A percentile compares a stretch with the other conserved stretches of the same genome.
Conservation (phyloP, 2,113 vertebrate genomes). For the Cnemophilus loriae region DNA sequence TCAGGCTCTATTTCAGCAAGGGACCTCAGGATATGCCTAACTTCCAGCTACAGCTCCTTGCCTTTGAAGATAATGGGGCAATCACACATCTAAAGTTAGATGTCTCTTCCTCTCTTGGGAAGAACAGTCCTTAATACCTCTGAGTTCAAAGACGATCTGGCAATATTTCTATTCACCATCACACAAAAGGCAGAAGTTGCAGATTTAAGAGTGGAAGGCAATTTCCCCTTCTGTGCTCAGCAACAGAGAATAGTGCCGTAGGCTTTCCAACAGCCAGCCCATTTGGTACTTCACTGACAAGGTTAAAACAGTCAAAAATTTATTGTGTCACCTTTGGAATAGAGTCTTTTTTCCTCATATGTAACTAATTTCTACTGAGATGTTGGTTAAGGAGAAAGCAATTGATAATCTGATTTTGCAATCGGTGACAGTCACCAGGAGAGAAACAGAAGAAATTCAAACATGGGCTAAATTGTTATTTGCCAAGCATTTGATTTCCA, state of each 20-base stretch:
- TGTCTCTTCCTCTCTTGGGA: neutral
- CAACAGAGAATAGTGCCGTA: neutral
- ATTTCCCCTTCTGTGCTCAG: neutral
- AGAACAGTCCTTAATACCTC: neutral
- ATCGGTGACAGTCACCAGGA: neutral
- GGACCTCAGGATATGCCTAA: neutral
- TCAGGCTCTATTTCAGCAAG: neutral
- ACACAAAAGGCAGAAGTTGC: neutral
- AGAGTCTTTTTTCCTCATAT: neutral
- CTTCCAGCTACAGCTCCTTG: neutral
- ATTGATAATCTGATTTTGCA: neutral
- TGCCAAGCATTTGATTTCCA: neutral
- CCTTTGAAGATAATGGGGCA: neutral
- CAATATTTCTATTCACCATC: neutral
- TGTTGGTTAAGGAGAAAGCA: neutral
- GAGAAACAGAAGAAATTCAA: neutral
- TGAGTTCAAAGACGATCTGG: neutral
- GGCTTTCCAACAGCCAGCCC: neutral
- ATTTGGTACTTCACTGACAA: neutral
- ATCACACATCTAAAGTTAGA: neutral
- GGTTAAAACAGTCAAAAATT: conserved; percentile 10
- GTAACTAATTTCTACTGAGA: neutral
- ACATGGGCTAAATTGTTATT: neutral
- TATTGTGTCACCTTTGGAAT: neutral
- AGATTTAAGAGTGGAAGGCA: neutral